Evolutionary conservation across 2,888 invertebrate genomes (phyloP), one percentile per base, ranked within the genome.

Genomic region (Tricholauxania praeusta): DNA sequence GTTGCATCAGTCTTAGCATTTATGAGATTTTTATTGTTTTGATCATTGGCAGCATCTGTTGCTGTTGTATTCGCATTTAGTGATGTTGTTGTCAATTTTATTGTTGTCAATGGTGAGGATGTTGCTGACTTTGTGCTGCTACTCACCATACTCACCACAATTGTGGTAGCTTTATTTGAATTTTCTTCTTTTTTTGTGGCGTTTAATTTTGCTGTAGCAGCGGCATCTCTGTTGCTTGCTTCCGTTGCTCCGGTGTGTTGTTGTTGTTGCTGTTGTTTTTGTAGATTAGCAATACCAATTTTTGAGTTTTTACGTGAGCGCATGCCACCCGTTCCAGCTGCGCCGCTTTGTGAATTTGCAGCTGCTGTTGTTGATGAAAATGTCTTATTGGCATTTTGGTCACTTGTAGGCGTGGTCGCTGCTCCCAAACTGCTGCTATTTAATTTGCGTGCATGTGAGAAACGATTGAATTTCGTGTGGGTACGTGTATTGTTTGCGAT

Each of bases 221-320:
- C 10, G 8, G 39, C 10, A 39, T 75, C 78, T 76, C 12, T 75
- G 73, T 53, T 74, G 69, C 72, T 74, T 1, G 48, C 52, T 28
- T 32, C 68, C 51, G 17, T 47, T 60, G 67, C 71, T 72, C 22
- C 48, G 64, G n/a, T n/a, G n/a, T n/a, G n/a, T n/a, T 68, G 5
- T 55, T 65, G 52, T 62, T n/a, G 12, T 39, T 73, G 22, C n/a
- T 62, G 15, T 64, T 76, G 28, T 12, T 75, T 70, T 48, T 69
- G 73, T 10, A 80, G 69, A 76, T 79, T 81, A 10, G 78, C 74
- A 68, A 85, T 82, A 65, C 82, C 82, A 22, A 82, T 81, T 66
- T 84, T 84, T 1, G 87, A 86, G 73, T 87, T 87, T 71, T 84
- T 85, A 6, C 86, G 79, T 22, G 86, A 84, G n/a, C 86, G 83